Evolutionary conservation across 2,113 vertebrate genomes (phyloP), one percentile per base, ranked within the genome.

Genomic region (Gasterosteus nipponicus): DNA sequence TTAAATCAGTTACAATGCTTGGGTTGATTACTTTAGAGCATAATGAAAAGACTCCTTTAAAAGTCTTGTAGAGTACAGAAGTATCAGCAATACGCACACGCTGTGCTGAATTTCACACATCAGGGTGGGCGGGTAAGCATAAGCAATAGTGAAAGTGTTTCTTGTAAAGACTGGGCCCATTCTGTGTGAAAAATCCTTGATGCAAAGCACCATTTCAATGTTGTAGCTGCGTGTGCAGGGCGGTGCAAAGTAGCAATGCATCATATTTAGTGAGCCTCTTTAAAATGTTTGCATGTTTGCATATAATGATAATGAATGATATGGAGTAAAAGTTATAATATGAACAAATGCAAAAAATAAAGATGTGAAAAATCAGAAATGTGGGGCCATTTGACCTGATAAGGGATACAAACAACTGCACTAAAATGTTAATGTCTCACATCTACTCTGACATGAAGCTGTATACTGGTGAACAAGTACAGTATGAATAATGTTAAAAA

Each of bases 221-320:
- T 11, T 61, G 64, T 6, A 66, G 51, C 22, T 26, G 22, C 49
- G 64, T 22, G 60, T 56, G 62, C 76, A 80, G 82, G 69, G 22
- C 81, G 78, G 53, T 81, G 78, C 81, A 53, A 70, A 33, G 46
- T 10, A n/a, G 38, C 39, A 31, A 57, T 80, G 16, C 39, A 81
- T 49, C 42, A 64, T 19, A 16, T 76, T 84, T 80, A 61, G 78
- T 63, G 57, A 60, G 51, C 7, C 19, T 38, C 59, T 72, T 80
- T 64, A 58, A 77, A 67, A 10, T 41, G 72, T 65, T 11, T 77
- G 63, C 22, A 72, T 54, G 57, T 2, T 19, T 29, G 33, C 62
- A 75, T 44, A 53, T 29, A 19, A 46, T 4, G 0, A 5, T 1
- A 38, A n/a, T 56, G 31, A 47, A 56, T 26, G 26, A 53, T 38